Percentiles rank a stretch among this genome's conserved stretches.
Conservation (phyloP, 2,888 invertebrate species). For the Drosophila nr. medialis region DNA sequence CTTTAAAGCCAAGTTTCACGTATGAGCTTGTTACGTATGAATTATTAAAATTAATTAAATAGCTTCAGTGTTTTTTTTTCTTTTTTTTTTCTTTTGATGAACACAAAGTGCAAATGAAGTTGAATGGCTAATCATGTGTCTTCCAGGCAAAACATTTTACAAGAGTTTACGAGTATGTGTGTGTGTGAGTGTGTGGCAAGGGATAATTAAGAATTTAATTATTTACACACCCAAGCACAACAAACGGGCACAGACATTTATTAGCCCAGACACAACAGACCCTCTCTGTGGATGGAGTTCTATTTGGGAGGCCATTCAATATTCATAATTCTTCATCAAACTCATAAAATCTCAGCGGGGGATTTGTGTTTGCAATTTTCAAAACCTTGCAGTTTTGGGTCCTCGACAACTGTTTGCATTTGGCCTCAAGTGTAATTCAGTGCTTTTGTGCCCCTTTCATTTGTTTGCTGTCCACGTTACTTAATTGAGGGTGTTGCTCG, state of each 20-base stretch:
- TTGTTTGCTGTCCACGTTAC: constrained; percentile 55
- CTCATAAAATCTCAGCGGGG: constrained; percentile 19
- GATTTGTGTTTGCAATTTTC: constrained; percentile 18
- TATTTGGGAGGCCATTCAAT: constrained; percentile 51
- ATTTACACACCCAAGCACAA: constrained; percentile 61
- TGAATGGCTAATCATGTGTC: constrained; percentile 64
- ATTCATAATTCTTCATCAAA: constrained; percentile 72
- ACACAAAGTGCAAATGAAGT: constrained; percentile 59
- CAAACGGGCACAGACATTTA: constrained; percentile 50
- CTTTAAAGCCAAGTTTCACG: constrained; percentile 39
- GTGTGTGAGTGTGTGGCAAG: constrained; percentile 34
- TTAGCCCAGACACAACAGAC: constrained; percentile 62
- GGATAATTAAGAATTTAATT: constrained; percentile 81
- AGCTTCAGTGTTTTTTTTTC: constrained; percentile 24
- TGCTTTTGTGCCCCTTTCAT: constrained; percentile 30
- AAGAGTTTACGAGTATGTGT: constrained; percentile 46
- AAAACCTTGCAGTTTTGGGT: constrained; percentile 47
- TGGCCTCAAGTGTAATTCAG: constrained; percentile 26
- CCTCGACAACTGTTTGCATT: constrained; percentile 47
- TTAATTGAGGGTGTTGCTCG: constrained; percentile 68
- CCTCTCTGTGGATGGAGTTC: constrained; percentile 21
- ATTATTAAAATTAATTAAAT: constrained; percentile 84
- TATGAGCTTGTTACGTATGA: constrained; percentile 63
- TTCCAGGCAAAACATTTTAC: constrained; percentile 21
- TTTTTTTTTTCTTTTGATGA: not conserved